Conservation (phyloP, 2,797 vertebrate species). For the Paratrypauchen microcephalus region DNA sequence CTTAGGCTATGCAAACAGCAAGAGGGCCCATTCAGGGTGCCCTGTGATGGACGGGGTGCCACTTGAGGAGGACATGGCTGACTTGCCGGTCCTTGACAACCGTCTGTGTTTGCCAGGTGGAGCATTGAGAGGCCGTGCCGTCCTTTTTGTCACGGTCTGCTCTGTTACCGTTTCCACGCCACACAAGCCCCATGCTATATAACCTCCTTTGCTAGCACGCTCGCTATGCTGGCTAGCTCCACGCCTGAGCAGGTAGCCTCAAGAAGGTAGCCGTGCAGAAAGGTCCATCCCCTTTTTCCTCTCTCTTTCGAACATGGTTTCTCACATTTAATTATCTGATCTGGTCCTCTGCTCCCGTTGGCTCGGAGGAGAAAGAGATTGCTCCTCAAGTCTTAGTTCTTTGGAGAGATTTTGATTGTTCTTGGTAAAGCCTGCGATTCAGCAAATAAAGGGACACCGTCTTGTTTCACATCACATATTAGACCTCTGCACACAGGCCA, state of each 20-base stretch:
- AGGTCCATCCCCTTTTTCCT: conserved; percentile 72
- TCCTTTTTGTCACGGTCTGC: conserved; percentile 82
- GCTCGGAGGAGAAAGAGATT: conserved; percentile 86
- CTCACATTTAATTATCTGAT: conserved; percentile 98
- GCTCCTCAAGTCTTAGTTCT: conserved; percentile 79
- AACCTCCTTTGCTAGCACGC: conserved; percentile 63
- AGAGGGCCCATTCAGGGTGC: conserved; percentile 73
- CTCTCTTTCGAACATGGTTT: conserved; percentile 76
- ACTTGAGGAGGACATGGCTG: conserved; percentile 90
- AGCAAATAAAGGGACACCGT: conserved; percentile 76
- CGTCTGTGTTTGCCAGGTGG: conserved; percentile 85
- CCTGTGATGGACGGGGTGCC: conserved; percentile 83
- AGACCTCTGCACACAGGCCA: conserved; percentile 76
- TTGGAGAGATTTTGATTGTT: conserved; percentile 83
- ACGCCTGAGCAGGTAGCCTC: conserved; percentile 81
- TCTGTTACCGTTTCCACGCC: conserved; percentile 74
- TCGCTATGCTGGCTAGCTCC: conserved; percentile 64
- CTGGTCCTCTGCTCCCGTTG: conserved; percentile 81
- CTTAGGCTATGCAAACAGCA: conserved; percentile 77
- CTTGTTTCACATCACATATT: conserved; percentile 86
- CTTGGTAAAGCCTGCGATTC: conserved; percentile 83
- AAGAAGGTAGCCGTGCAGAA: conserved; percentile 89
- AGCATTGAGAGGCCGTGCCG: conserved; percentile 83
- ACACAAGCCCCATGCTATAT: conserved; percentile 69
- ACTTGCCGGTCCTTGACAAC: conserved; percentile 90